These are phyloP conservation scores for Zootoca vivipara DNA, from an alignment of 2,113 vertebrate species.

Conservation along the genomic window DNA sequence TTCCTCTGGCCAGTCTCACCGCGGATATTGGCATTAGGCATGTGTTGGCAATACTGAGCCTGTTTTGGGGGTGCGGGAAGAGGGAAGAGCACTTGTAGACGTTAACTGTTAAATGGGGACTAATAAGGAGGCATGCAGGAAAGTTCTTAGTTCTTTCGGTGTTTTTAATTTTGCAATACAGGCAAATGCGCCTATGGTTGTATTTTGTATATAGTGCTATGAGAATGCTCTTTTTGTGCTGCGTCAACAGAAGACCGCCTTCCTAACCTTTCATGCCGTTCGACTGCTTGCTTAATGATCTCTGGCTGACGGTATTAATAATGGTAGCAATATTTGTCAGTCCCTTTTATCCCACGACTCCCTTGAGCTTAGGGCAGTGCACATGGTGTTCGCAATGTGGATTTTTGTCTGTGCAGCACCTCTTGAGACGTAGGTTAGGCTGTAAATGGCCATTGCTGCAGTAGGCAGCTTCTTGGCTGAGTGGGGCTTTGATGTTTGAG, in stretches of 20 bases:
- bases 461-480: too few species aligned
- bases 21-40: not conserved
- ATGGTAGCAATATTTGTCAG: not conserved
- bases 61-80: not conserved
- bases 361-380: not conserved
- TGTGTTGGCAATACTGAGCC: not conserved
- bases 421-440: not conserved
- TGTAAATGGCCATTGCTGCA: not conserved
- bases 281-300: not conserved
- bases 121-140: not conserved
- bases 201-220: not conserved
- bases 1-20: not conserved
- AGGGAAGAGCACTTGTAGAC: not conserved
- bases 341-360: not conserved
- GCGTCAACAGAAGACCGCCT: not conserved
- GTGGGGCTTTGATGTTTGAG: too few species aligned
- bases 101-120: not conserved
- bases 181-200: not conserved
- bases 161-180: not conserved
- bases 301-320: not conserved
- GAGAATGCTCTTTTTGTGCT: not conserved
- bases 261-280: not conserved
- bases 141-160: not conserved
- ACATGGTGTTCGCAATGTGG: too few species aligned
- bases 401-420: not conserved